These are phyloP conservation scores for Elaphurus davidianus DNA, from an alignment of 2,113 vertebrate genomes.

Conservation along the genomic window DNA sequence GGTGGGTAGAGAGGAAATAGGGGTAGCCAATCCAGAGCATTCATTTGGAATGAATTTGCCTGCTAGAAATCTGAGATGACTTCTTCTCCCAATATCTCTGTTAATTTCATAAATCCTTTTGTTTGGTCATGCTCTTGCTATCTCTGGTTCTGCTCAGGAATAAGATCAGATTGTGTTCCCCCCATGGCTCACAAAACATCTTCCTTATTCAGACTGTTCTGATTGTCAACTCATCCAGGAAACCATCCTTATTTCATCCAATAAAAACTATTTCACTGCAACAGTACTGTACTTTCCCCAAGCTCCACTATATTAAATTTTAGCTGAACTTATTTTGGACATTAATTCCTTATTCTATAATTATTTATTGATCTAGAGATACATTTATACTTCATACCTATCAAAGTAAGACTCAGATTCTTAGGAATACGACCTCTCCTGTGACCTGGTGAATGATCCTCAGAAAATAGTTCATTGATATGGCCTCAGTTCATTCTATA, in stretches of 20 bases:
- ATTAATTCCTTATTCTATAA: slow-evolving; percentile 27
- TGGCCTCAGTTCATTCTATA: background rate
- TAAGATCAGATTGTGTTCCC: background rate
- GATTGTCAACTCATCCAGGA: background rate
- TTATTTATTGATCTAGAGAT: background rate
- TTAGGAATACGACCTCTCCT: background rate
- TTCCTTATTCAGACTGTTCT: background rate
- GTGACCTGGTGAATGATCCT: background rate
- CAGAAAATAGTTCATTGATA: background rate
- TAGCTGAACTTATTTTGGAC: background rate
- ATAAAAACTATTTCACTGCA: background rate
- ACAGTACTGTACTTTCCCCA: background rate
- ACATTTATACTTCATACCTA: background rate
- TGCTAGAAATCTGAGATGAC: background rate
- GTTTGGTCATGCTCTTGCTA: slow-evolving; percentile 12
- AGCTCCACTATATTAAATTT: background rate
- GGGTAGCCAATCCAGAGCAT: background rate
- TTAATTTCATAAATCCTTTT: slow-evolving; percentile 35
- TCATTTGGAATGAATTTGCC: slow-evolving; percentile 14
- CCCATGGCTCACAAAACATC: background rate
- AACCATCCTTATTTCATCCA: background rate
- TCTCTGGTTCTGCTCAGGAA: slow-evolving; percentile 28
- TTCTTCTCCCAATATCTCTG: background rate
- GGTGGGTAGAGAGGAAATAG: background rate
- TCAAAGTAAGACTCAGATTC: background rate